Evolutionary conservation across 1,140 invertebrate genomes (phyloP), one percentile per base, ranked within the genome.

Genomic region (Drosophila nasuta): DNA sequence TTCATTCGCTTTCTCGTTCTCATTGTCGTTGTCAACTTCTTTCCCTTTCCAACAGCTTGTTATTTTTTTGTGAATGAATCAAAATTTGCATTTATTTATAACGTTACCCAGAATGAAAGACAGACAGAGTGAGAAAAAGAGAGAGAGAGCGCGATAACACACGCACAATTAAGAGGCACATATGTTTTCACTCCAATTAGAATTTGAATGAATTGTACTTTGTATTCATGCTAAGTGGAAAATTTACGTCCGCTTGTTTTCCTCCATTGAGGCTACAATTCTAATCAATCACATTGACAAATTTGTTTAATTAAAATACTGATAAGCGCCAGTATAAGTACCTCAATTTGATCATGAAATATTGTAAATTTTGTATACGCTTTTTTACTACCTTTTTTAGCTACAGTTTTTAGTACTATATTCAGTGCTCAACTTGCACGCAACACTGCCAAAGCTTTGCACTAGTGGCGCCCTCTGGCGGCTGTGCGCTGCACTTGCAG

Each of bases 171-270:
- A 70, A 63, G 20, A 60, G 15, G 62, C 72, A 54, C 25, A 62
- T 69, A 69, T 75, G 66, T 71, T 82, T 65, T 41, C 49, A 74
- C 57, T 85, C 65, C 45, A 70, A 51, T 74, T 80, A 6, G 10
- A 17, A 71, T 71, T 35, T 52, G 45, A 59, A 58, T 63, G 45
- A 70, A 70, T 51, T 64, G 38, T 68, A 54, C 54, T 66, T 66
- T 73, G 69, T 49, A 56, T 28, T 38, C 7, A 0, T 35, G 38
- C 28, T 20, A n/a, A 49, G 20, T 49, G 48, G 48, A 33, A 33
- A 54, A 33, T 54, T 54, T 43, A 43, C 41, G 41, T 43, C 5
- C 7, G 41, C 3, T 41, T 41, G 11, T 51, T 51, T 51, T 30
- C 15, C 46, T 11, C 3, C 3, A 25, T 28, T 49, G 17, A 28